Percentiles rank a stretch among this genome's conserved stretches.
phyloP scores from a whole-genome alignment of 2,113 vertebrate genomes.

The Otocyon megalotis region DNA sequence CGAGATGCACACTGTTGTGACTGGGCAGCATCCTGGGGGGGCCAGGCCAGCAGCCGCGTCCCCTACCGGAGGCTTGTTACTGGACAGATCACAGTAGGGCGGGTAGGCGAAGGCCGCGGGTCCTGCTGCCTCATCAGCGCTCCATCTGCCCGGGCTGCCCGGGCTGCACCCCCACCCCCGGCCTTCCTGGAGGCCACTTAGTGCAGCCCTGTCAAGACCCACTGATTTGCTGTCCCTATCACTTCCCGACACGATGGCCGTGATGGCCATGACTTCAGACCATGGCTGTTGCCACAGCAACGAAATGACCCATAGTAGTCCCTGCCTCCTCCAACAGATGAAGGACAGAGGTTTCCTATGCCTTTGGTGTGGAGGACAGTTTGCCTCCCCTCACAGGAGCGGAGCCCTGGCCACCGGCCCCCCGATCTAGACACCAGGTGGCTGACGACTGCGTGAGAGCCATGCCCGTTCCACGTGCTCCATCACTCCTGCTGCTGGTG shows the following conservation, averaged over 20 bases:
- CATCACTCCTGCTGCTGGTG: not conserved
- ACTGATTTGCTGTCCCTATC: slow-evolving; percentile 76
- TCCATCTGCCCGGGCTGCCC: too few species aligned
- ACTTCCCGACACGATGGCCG: slow-evolving; percentile 80
- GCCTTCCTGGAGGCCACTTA: slow-evolving; percentile 68
- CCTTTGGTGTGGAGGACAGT: not conserved
- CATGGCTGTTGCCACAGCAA: slow-evolving; percentile 83
- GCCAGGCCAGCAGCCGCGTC: not conserved
- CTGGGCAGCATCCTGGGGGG: not conserved
- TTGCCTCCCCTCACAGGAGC: fast-evolving
- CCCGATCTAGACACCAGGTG: too few species aligned
- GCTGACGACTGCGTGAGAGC: too few species aligned
- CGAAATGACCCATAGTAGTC: slow-evolving; percentile 84
- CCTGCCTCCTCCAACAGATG: slow-evolving; percentile 82
- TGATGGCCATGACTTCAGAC: slow-evolving; percentile 79
- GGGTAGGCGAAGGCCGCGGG: slow-evolving; percentile 78
- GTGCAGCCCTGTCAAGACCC: slow-evolving; percentile 51
- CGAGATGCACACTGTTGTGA: fast-evolving
- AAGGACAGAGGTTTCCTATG: slow-evolving; percentile 79
- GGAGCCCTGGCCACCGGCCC: not conserved
- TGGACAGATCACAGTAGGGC: not conserved
- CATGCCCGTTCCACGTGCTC: not conserved
- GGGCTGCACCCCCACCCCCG: too few species aligned
- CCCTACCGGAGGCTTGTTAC: slow-evolving; percentile 77
- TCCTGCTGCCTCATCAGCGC: slow-evolving; percentile 84